Evolutionary conservation across 2,113 vertebrate genomes (phyloP), one percentile per base, ranked within the genome.

Genomic region (Cranoglanis bouderius): DNA sequence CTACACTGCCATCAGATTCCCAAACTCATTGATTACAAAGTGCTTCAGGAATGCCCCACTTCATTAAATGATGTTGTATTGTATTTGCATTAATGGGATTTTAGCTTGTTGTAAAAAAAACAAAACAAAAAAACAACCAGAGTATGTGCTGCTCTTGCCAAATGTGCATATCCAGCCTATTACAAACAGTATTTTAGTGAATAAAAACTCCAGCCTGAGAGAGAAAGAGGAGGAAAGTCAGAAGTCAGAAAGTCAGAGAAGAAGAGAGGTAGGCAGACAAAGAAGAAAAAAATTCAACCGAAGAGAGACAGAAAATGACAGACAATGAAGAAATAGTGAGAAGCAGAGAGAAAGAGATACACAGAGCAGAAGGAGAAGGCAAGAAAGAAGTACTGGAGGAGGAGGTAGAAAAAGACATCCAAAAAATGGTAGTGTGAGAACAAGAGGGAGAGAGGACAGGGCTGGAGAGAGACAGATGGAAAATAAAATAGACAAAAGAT

Each of bases 251-350:
- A 74, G 35, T 40, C 16, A 38, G 4, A 74, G 35, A 40, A 24
- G 72, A 4, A 40, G 8, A 24, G 38, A 91, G 92, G 84, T 74
- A 75, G 75, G 38, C 8, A 84, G 65, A 86, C 14, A 91, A 88
- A 87, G 40, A 85, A 65, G 43, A 72, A 16, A 46, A 38, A 74
- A 74, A 74, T 74, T 21, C 5, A 38, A 40, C 18, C 24, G 19
- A 43, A 12, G 8, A 21, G 65, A 16, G n/a, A 70, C 4, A n/a
- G 63, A n/a, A 32, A 67, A 67, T 70, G 12, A n/a, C 29, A 3
- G 10, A 72, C 65, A 72, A 38, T 21, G 29, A 21, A 43, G 19
- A 40, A 43, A 24, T 2, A 51, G 2, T 55, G 12, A 13, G 38
- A 32, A n/a, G n/a, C 7, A 80, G 29, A 80, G 40, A 70, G 32